phyloP scores from a whole-genome alignment of 2,888 invertebrate genomes.

The Torymus auratus region DNA sequence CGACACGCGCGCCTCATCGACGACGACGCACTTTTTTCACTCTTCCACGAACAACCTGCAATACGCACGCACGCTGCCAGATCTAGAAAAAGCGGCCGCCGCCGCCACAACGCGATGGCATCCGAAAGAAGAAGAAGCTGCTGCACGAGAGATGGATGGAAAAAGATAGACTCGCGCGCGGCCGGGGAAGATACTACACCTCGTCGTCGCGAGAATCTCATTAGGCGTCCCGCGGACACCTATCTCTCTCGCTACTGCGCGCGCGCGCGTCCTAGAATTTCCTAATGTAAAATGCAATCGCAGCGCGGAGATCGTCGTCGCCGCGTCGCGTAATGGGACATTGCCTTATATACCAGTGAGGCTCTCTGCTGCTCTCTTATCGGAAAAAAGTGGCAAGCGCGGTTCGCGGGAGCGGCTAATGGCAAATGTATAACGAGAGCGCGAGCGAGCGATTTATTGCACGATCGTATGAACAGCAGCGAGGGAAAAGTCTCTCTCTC shows the following conservation, averaged over 20 bases:
- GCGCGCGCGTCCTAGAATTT: constrained; percentile 48
- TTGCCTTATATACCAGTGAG: constrained; percentile 34
- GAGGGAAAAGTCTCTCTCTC: not conserved
- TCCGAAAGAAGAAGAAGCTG: too few species aligned
- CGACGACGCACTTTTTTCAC: too few species aligned
- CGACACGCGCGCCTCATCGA: too few species aligned
- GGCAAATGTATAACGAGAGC: constrained; percentile 48
- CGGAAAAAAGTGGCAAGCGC: constrained; percentile 19
- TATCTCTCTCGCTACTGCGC: constrained; percentile 15
- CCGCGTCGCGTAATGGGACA: constrained; percentile 33
- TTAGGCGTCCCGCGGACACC: constrained; percentile 50
- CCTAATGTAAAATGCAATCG: constrained; percentile 51
- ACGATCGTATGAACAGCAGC: constrained; percentile 17
- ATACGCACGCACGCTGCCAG: too few species aligned
- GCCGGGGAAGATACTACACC: constrained; percentile 3
- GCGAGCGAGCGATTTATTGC: constrained; percentile 39
- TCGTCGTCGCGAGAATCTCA: constrained; percentile 41
- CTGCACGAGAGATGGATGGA: constrained; percentile 1
- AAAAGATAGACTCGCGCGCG: not conserved
- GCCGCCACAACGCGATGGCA: too few species aligned
- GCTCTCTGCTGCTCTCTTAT: constrained; percentile 14
- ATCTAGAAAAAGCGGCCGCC: too few species aligned
- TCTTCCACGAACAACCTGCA: too few species aligned
- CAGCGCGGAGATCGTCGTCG: constrained; percentile 11
- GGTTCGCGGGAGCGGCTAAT: constrained; percentile 30